These are phyloP conservation scores for Acrobeloides nanus DNA, from an alignment of 2,888 invertebrate species.

Conservation along the genomic window DNA sequence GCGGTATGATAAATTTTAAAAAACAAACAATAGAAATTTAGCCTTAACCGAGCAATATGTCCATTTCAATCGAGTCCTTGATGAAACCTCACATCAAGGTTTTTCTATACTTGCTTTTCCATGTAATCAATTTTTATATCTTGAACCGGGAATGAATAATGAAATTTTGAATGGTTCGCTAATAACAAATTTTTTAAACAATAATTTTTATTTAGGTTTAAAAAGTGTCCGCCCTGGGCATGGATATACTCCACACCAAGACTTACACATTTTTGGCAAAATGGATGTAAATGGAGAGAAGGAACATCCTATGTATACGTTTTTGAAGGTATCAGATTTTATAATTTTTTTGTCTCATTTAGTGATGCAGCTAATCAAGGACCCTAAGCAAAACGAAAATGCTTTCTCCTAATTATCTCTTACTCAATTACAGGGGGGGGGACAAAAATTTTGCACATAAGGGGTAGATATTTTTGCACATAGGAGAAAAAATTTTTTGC, in stretches of 20 bases:
- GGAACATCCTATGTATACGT: slow-evolving; percentile 51
- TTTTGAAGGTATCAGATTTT: slow-evolving; percentile 49
- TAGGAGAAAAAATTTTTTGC: no score
- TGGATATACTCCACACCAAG: slow-evolving; percentile 45
- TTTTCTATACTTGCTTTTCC: slow-evolving; percentile 49
- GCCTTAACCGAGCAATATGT: slow-evolving; percentile 28
- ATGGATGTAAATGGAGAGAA: slow-evolving; percentile 50
- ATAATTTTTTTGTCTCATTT: no score
- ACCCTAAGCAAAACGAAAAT: no score
- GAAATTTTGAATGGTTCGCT: slow-evolving; percentile 47
- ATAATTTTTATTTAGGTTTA: slow-evolving; percentile 11
- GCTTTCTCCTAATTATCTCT: no score
- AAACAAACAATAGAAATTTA: slow-evolving; percentile 8
- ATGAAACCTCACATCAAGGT: slow-evolving; percentile 32
- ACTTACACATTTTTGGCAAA: slow-evolving; percentile 51
- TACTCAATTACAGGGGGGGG: no score
- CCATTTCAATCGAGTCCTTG: slow-evolving; percentile 47
- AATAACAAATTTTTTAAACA: no score
- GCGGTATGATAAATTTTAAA: slow-evolving; percentile 39
- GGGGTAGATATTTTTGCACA: no score
- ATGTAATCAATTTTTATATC: slow-evolving; percentile 50
- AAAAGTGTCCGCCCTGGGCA: slow-evolving; percentile 49
- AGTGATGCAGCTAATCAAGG: no score
- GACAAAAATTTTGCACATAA: no score
- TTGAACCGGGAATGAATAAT: slow-evolving; percentile 52